Conservation (phyloP, 2,797 vertebrate species). For the Myotis pilosus region DNA sequence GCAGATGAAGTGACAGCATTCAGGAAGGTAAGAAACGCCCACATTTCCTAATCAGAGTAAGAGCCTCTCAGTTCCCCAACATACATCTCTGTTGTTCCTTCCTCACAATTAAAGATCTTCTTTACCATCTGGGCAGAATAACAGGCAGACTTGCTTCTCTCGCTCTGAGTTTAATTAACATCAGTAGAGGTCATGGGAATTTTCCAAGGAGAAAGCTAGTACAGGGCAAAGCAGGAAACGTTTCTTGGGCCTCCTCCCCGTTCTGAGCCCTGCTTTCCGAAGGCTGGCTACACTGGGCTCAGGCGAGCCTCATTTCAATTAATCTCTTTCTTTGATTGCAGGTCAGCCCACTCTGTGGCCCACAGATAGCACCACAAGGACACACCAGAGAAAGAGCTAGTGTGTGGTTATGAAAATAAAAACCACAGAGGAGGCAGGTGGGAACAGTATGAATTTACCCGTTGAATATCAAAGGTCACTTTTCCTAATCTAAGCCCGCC, state of each 20-base stretch:
- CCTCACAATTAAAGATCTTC: not conserved
- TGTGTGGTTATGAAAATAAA: not conserved
- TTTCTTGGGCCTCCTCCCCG: not conserved
- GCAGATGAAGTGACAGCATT: not conserved
- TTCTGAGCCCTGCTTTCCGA: not conserved
- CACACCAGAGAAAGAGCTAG: not conserved
- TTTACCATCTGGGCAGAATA: not conserved
- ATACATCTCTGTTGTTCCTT: not conserved
- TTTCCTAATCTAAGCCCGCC: not conserved
- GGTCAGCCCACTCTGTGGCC: not conserved
- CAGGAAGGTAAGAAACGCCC: not conserved
- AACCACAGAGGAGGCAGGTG: not conserved
- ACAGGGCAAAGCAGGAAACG: not conserved
- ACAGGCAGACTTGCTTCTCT: not conserved
- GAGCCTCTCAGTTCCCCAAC: not conserved
- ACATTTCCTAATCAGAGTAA: not conserved
- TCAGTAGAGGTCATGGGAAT: not conserved
- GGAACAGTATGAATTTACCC: not conserved
- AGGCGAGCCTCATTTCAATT: not conserved
- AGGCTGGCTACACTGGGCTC: not conserved
- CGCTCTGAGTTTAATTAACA: not conserved
- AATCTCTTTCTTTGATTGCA: constrained; percentile 12
- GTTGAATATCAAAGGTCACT: not conserved
- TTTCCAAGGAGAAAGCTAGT: not conserved
- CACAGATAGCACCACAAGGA: not conserved